Evolutionary conservation across 2,797 vertebrate genomes (phyloP), one percentile per base, ranked within the genome.

Genomic region (Clarias platycephalus): DNA sequence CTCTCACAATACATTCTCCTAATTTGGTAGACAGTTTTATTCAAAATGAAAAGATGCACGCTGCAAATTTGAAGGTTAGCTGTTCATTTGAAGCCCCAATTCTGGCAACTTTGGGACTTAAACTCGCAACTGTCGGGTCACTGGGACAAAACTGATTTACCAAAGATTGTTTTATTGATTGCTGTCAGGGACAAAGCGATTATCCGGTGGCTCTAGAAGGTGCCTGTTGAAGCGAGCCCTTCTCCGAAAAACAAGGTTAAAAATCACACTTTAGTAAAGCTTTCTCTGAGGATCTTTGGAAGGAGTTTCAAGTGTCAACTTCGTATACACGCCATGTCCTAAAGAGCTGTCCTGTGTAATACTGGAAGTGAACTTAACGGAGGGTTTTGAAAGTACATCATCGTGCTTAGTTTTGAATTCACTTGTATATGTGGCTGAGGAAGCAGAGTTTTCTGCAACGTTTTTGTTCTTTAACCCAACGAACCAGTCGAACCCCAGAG

Each of bases 151-250:
- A 53, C n/a, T 2, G 44, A 28, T 37, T 44, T 49, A 67, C 3
- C 8, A 53, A 49, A 80, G 78, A 80, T 49, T 64, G 62, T 26
- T 66, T 80, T 53, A 53, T 80, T 28, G 78, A 80, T 66, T 66
- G 60, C 60, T 64, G 49, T 80, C 74, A 28, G n/a, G 34, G 26
- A 49, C 60, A 44, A 12, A 63, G 34, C 13, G 24, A 20, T 44
- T 26, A n/a, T 62, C 55, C 15, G 31, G 34, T 37, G 40, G 3
- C n/a, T 49, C 15, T 79, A 26, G 12, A 63, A 62, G 28, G 24
- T 9, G 1, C 53, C 16, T 44, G 60, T 0, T 20, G 37, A 26
- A 20, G 24, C 13, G 12, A 37, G 28, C 9, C 20, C 2, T 60
- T 10, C 0, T 24, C 10, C 3, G 55, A 76, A 76, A 49, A 57